Base-by-base conservation (phyloP, 1,140 invertebrate species). In the Zaprionus lachaisei region DNA sequence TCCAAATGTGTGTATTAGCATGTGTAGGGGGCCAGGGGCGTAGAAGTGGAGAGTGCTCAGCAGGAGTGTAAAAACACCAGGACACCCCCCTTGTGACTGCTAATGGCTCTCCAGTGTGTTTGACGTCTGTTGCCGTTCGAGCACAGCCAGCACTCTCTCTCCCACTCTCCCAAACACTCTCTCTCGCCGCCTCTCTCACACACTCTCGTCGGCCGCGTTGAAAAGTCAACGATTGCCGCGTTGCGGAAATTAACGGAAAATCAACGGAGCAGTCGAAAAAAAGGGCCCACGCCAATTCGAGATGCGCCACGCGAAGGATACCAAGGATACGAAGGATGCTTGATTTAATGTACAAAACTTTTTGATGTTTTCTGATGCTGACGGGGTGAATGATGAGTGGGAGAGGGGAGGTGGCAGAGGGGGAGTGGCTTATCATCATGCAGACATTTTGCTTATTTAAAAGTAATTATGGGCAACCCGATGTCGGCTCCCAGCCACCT, bases 161-260 rank as follows among this genome's bases (percentile, higher is more conserved):
- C 38, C 38, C 47, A 2, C 47, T 49, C 20, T n/a, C 44, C 14
- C 15, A 20, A 20, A 11, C 34, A 14, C 41, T 1, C 51, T 54
- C 5, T 24, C 49, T 24, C 0, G 12, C 24, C 5, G 12, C 6
- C 51, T 26, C 51, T 7, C 24, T 26, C 49, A 7, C 11, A 9
- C 20, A 5, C 22, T 22, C 49, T 14, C 20, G 14, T 20, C n/a
- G 41, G 41, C 14, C 67, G 58, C 79, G 85, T 90, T 90, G 85
- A 90, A 85, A 90, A 90, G 85, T 90, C 85, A 90, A 90, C 81
- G 81, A 90, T 85, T 90, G 85, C 79, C 85, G 85, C 85, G 86
- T 81, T 90, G 85, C 85, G 85, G 85, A 90, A 90, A 90, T 90
- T 90, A 90, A 90, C 85, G 85, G 82, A 90, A 90, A 90, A 90